phyloP scores from a whole-genome alignment of 1,140 invertebrate genomes.

The fruit fly (Drosophila melanogaster) region Release_6_plus_ISO1_MT NT_037436.4:11655501-11656000 shows the following conservation, averaged over 20 bases:
- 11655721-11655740: constrained; percentile 32
- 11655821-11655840: background rate
- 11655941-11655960: background rate
- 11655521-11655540: constrained; percentile 57
- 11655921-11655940: too few species aligned
- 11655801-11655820: background rate
- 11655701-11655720: constrained; percentile 35
- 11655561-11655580: constrained; percentile 35
- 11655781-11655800: background rate
- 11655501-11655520: constrained; percentile 81
- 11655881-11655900: too few species aligned
- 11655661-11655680: constrained; percentile 31
- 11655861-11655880: background rate
- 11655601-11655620: constrained; percentile 31
- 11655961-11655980: constrained; percentile 6
- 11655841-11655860: background rate
- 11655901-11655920: too few species aligned
- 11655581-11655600: constrained; percentile 31
- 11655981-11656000: background rate
- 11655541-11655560: constrained; percentile 75
- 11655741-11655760: constrained; percentile 11
- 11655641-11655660: constrained; percentile 39
- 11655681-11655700: constrained; percentile 22
- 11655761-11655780: background rate
- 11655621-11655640: constrained; percentile 32